Base-by-base conservation (phyloP, 2,888 invertebrate genomes). In the Myathropa florea region DNA sequence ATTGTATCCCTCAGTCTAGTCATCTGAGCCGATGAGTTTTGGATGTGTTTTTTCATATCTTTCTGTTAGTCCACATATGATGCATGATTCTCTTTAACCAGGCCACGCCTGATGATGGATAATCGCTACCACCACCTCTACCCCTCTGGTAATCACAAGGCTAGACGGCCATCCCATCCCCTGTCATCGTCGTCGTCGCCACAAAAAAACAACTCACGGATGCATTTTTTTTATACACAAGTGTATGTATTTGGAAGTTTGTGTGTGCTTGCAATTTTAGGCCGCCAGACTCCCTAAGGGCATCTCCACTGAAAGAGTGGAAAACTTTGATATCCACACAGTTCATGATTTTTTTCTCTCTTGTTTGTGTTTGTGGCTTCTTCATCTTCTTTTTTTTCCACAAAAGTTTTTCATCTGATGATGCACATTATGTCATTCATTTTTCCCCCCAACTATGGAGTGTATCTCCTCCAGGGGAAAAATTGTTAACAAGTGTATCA, bases 381-480 rank as follows among this genome's bases (percentile, higher is more conserved):
- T n/a, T n/a, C n/a, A n/a, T n/a, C n/a, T n/a, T n/a, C n/a, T n/a
- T n/a, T 68, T 75, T 10, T 61, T 60, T 60, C 24, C 60, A 36
- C 65, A 63, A 75, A 65, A 77, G 67, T 60, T 53, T 61, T 55
- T 76, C 72, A 63, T 83, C 79, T 87, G 83, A 83, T 87, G 86
- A 87, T 87, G 87, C 83, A 87, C 83, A 87, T 87, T 87, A 87
- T 87, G 87, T 87, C 86, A 83, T 86, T 78, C 77, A 76, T 75
- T 84, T 84, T 83, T 78, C 68, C 72, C 46, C 67, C 72, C 60
- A 46, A 39, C 36, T 61, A 71, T 46, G 21, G 60, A 53, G 60
- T 36, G 46, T 23, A 24, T 39, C 61, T 46, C 53, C 77, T 4
- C 24, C 9, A 75, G 36, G 18, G 39, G 57, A 67, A 59, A 68